phyloP scores from a whole-genome alignment of 2,888 invertebrate genomes.

The Stenchaetothrips biformis region DNA sequence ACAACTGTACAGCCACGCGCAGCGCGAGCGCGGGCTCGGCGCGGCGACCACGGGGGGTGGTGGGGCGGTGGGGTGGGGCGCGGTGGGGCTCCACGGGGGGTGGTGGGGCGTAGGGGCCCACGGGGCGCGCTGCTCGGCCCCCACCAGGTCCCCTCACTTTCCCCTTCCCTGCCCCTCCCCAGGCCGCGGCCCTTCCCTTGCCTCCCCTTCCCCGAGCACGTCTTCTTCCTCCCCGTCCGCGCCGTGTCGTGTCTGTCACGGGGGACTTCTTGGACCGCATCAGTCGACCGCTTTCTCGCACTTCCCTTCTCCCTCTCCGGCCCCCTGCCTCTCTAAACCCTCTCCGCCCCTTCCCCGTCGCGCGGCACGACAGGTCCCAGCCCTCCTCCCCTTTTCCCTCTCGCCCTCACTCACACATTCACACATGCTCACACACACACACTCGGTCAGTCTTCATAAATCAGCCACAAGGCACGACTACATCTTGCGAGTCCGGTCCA shows the following conservation, averaged over 20 bases:
- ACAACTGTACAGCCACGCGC: not conserved
- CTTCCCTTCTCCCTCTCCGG: not conserved
- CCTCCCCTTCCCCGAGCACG: not conserved
- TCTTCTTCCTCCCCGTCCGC: not conserved
- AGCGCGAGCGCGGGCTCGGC: not conserved
- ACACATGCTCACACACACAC: too few species aligned
- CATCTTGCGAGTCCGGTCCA: too few species aligned
- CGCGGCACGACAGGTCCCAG: not conserved
- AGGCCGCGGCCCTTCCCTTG: not conserved
- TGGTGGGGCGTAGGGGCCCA: not conserved
- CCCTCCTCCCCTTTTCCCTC: too few species aligned
- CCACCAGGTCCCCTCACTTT: constrained; percentile 1
- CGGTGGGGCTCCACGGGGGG: not conserved
- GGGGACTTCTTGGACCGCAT: not conserved
- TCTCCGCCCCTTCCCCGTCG: not conserved
- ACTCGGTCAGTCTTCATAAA: too few species aligned
- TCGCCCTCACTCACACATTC: too few species aligned
- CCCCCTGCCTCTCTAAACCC: not conserved
- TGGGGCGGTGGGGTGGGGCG: not conserved
- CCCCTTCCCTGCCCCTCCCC: constrained; percentile 21
- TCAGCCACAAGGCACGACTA: too few species aligned
- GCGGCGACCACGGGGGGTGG: not conserved
- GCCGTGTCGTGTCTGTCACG: too few species aligned
- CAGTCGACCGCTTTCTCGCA: not conserved
- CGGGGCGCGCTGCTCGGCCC: not conserved